Conservation (phyloP, 2,797 vertebrate species). For the Moxostoma hubbsi region DNA sequence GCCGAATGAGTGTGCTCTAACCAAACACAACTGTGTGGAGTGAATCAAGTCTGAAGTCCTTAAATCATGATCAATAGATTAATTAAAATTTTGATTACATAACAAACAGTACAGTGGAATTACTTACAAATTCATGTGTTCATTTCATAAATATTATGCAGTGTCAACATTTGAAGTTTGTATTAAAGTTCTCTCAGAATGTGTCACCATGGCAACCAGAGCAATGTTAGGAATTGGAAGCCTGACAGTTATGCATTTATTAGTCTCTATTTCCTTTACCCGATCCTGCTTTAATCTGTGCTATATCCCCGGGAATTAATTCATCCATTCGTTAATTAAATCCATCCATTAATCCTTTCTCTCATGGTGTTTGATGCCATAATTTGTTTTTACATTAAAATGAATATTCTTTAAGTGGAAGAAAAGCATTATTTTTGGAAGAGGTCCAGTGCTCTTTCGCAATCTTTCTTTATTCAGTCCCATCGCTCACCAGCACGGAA, state of each 20-base stretch:
- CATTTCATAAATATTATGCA: conserved; percentile 34
- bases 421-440: conserved; percentile 63
- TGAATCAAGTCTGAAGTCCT: conserved; percentile 5
- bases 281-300: conserved; percentile 24
- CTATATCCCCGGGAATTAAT: conserved; percentile 2
- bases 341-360: conserved; percentile 42
- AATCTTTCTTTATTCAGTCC: background rate
- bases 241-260: conserved; percentile 18
- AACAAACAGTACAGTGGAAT: conserved; percentile 35
- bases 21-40: background rate
- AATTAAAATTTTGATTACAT: background rate
- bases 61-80: background rate
- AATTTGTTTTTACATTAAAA: conserved; percentile 44
- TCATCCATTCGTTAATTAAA: conserved; percentile 17
- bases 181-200: conserved; percentile 19
- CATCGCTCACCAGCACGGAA: background rate
- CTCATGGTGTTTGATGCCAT: conserved; percentile 11
- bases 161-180: conserved; percentile 48
- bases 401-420: conserved; percentile 39
- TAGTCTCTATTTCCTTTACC: conserved; percentile 26
- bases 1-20: background rate
- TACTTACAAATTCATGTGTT: conserved; percentile 30
- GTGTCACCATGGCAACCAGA: conserved; percentile 46
- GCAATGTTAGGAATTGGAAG: conserved; percentile 48
- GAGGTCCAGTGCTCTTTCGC: conserved; percentile 41